These are phyloP conservation scores for Gobiocypris rarus DNA, from an alignment of 2,113 vertebrate genomes.

Conservation along the genomic window DNA sequence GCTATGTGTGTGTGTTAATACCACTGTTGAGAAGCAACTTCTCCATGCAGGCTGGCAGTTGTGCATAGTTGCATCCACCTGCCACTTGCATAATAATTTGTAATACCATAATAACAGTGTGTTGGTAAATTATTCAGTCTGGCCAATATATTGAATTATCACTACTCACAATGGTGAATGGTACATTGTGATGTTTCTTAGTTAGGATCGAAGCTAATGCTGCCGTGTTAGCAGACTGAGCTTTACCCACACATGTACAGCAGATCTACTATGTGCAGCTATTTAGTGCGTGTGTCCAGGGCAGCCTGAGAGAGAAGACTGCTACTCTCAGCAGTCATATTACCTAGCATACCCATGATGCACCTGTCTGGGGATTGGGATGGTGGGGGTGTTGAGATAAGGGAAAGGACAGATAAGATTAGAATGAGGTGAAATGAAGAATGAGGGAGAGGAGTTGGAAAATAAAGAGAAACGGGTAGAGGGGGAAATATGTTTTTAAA, in stretches of 20 bases:
- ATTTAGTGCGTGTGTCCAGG: conserved; percentile 40
- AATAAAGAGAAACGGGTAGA: conserved; percentile 2
- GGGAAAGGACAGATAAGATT: conserved; percentile 34
- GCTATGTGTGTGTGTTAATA: too few relatives aligned
- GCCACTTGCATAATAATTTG: too few relatives aligned
- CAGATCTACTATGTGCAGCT: neutral
- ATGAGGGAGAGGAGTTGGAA: neutral
- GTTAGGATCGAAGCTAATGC: neutral
- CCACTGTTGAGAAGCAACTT: too few relatives aligned
- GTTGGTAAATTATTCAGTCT: neutral
- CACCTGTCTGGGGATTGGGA: conserved; percentile 35
- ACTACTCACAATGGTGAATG: neutral
- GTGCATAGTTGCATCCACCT: too few relatives aligned
- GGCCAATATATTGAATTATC: neutral
- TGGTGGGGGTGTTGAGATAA: conserved; percentile 57
- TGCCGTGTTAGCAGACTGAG: neutral
- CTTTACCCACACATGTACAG: neutral
- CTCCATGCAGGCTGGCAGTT: too few relatives aligned
- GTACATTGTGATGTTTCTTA: neutral
- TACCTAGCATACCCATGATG: conserved; percentile 57
- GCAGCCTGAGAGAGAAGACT: conserved; percentile 10
- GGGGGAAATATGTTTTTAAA: neutral
- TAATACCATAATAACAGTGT: too few relatives aligned
- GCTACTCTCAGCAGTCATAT: conserved; percentile 61
- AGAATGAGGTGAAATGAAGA: conserved; percentile 40